Evolutionary conservation across 2,113 vertebrate genomes (phyloP).

Genomic region (Crotalus horridus): DNA sequence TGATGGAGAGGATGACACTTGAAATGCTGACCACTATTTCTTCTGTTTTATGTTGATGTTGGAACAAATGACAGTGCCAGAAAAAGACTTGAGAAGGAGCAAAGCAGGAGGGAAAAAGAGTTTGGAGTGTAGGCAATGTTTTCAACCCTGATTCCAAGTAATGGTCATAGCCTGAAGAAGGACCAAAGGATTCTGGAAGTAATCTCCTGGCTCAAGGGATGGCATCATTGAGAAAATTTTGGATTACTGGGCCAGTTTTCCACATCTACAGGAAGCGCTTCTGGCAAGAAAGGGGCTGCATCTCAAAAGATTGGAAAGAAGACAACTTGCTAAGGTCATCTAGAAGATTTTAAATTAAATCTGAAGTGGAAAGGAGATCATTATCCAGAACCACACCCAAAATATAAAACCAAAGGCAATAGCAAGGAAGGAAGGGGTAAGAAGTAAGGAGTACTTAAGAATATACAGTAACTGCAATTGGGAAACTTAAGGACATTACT

Average conservation of each 20-base stretch:
- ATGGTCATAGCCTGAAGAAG: background rate
- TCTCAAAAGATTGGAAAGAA: background rate
- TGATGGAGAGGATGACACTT: background rate
- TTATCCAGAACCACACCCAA: background rate
- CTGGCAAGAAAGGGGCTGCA: background rate
- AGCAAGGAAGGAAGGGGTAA: background rate
- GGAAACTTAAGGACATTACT: background rate
- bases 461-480: background rate
- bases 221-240: background rate
- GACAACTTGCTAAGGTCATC: too few species aligned
- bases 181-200: background rate
- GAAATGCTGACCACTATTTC: background rate
- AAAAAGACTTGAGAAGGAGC: background rate
- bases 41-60: background rate
- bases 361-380: background rate
- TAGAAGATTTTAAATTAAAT: too few species aligned
- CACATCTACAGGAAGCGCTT: background rate
- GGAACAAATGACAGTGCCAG: background rate
- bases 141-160: background rate
- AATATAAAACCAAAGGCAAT: background rate
- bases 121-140: background rate
- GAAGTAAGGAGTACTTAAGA: background rate
- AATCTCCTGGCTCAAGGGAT: background rate
- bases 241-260: background rate
- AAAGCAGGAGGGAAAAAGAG: background rate